phyloP scores from a whole-genome alignment of 2,797 vertebrate species.

The Sebastes diploproa region DNA sequence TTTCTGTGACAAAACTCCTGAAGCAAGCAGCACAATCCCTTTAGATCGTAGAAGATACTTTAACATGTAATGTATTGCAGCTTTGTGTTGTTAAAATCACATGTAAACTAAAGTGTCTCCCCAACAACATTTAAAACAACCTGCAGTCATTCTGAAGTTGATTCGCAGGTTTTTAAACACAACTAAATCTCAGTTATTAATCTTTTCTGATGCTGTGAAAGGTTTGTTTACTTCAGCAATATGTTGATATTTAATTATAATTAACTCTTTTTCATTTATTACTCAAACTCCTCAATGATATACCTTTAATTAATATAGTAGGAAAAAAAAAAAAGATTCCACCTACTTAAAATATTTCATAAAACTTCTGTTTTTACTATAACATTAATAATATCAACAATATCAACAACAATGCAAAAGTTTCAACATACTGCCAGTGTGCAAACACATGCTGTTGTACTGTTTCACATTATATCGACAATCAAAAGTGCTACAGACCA shows the following conservation, averaged over 20 bases:
- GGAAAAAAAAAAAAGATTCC: background rate
- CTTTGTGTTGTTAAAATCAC: background rate
- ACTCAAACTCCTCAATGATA: background rate
- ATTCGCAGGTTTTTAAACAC: background rate
- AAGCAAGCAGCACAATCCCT: background rate
- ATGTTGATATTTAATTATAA: background rate
- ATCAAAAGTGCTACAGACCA: conserved; percentile 14
- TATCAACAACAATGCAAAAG: background rate
- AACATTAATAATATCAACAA: background rate
- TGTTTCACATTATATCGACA: background rate
- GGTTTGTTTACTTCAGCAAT: background rate
- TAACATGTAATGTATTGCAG: background rate
- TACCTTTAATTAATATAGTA: background rate
- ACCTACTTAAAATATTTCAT: background rate
- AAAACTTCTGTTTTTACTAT: background rate
- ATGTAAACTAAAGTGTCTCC: background rate
- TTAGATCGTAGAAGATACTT: background rate
- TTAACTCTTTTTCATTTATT: background rate
- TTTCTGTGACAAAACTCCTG: background rate
- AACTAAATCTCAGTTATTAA: background rate
- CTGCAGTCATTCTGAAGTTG: background rate
- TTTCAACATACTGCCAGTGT: too few relatives aligned
- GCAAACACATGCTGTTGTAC: background rate
- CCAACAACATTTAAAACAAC: background rate
- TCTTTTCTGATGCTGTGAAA: background rate